These are phyloP conservation scores for Enoplolaimus lenunculus DNA, from an alignment of 2,888 invertebrate species.

Conservation along the genomic window DNA sequence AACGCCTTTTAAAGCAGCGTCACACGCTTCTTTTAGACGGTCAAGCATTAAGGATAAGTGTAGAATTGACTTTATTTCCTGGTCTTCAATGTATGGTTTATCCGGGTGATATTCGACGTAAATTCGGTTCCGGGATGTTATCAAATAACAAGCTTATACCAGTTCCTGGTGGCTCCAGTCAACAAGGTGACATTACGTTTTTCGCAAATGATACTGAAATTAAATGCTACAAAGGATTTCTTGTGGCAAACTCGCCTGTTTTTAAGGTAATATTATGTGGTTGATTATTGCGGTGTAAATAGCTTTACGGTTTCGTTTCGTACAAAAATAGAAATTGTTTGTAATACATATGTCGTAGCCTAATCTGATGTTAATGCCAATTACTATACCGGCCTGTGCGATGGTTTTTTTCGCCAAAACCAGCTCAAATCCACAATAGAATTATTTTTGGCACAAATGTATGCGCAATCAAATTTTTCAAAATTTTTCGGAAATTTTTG, in stretches of 20 bases:
- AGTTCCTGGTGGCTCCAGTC: neutral
- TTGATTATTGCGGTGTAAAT: too few relatives aligned
- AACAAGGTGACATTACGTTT: neutral
- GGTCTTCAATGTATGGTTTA: neutral
- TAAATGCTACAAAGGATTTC: neutral
- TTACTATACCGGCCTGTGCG: too few relatives aligned
- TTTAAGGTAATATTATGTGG: neutral
- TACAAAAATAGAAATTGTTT: too few relatives aligned
- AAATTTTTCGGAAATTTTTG: too few relatives aligned
- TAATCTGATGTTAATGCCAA: too few relatives aligned
- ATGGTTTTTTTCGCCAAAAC: too few relatives aligned
- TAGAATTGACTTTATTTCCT: neutral
- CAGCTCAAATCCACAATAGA: too few relatives aligned
- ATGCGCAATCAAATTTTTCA: too few relatives aligned
- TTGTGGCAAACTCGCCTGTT: neutral
- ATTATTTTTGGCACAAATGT: too few relatives aligned
- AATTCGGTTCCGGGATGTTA: neutral
- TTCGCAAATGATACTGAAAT: neutral
- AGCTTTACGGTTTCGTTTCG: too few relatives aligned
- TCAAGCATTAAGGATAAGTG: neutral
- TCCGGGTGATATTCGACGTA: neutral
- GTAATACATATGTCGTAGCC: too few relatives aligned
- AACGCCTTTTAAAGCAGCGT: neutral
- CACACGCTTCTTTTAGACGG: neutral
- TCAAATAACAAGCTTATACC: neutral